A percentile compares a stretch with the other conserved stretches of the same genome.
Evolutionary conservation across 1,140 invertebrate species (phyloP).

Genomic region (Piezodorus guildinii): DNA sequence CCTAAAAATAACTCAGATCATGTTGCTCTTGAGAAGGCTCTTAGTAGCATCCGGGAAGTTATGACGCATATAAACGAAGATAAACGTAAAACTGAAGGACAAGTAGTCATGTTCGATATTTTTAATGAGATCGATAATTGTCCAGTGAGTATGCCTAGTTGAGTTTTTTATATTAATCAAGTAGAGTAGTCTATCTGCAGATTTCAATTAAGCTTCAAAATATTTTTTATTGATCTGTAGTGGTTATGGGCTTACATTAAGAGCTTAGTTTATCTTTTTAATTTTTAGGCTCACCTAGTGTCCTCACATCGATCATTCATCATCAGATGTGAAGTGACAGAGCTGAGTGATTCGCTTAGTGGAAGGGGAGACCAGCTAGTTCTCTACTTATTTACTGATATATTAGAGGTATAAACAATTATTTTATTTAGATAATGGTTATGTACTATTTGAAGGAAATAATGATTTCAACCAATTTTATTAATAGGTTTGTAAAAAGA

Average conservation of each 20-base stretch:
- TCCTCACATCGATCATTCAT: conserved; percentile 85
- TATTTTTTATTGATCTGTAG: no score
- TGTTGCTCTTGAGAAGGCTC: conserved; percentile 66
- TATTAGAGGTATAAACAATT: conserved; percentile 66
- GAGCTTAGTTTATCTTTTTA: no score
- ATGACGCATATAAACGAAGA: conserved; percentile 96
- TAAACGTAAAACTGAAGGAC: conserved; percentile 87
- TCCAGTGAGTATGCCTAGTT: conserved; percentile 65
- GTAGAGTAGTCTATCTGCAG: no score
- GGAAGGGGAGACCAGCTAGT: conserved; percentile 77
- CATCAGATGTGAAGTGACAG: conserved; percentile 74
- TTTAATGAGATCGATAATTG: conserved; percentile 97
- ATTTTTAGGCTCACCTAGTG: conserved; percentile 60
- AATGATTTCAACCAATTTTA: no score
- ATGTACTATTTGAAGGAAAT: neutral
- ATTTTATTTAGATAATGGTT: neutral
- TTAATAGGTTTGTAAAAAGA: conserved; percentile 56
- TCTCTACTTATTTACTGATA: conserved; percentile 87
- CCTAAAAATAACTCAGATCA: conserved; percentile 75
- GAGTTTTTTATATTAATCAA: no score
- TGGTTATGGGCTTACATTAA: no score
- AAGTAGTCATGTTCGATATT: conserved; percentile 91
- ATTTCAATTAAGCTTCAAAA: no score
- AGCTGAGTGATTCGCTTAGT: conserved; percentile 73
- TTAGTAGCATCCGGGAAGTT: conserved; percentile 80